Percentiles rank a stretch among this genome's conserved stretches.
phyloP scores from a whole-genome alignment of 2,888 invertebrate genomes.

The Carabus problematicus region DNA sequence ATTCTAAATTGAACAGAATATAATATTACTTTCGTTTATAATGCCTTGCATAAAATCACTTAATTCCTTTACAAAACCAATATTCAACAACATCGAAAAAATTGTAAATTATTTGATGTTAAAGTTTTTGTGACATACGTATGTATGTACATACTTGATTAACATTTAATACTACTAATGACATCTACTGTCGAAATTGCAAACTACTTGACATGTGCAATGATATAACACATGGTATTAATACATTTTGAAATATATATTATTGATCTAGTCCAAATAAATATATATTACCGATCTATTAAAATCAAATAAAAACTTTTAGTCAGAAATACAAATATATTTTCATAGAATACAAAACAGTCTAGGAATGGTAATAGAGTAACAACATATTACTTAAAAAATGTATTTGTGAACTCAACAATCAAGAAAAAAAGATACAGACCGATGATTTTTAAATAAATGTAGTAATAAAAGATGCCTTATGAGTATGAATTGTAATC shows the following conservation, averaged over 20 bases:
- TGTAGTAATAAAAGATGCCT: slow-evolving; percentile 37
- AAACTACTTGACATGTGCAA: neutral
- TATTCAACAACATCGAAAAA: too few species aligned
- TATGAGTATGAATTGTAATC: slow-evolving; percentile 45
- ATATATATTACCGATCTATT: too few species aligned
- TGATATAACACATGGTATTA: too few species aligned
- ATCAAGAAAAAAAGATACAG: slow-evolving; percentile 35
- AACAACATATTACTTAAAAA: slow-evolving; percentile 41
- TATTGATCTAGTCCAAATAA: too few species aligned
- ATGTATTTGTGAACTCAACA: slow-evolving; percentile 45
- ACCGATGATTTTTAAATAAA: slow-evolving; percentile 45
- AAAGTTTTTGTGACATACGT: neutral
- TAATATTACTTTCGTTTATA: neutral
- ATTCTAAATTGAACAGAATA: slow-evolving; percentile 37
- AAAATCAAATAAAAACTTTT: too few species aligned
- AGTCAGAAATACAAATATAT: too few species aligned
- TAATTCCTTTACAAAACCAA: too few species aligned
- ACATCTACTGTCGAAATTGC: neutral
- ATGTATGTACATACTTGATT: too few species aligned
- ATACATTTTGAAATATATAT: too few species aligned
- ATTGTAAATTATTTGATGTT: neutral
- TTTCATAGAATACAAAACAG: too few species aligned
- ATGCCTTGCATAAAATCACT: neutral
- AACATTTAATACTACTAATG: too few species aligned
- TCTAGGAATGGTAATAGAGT: too few species aligned